Evolutionary conservation across 1,140 invertebrate genomes (phyloP), one percentile per base, ranked within the genome.

Genomic region (Rhagoletis pomonella): DNA sequence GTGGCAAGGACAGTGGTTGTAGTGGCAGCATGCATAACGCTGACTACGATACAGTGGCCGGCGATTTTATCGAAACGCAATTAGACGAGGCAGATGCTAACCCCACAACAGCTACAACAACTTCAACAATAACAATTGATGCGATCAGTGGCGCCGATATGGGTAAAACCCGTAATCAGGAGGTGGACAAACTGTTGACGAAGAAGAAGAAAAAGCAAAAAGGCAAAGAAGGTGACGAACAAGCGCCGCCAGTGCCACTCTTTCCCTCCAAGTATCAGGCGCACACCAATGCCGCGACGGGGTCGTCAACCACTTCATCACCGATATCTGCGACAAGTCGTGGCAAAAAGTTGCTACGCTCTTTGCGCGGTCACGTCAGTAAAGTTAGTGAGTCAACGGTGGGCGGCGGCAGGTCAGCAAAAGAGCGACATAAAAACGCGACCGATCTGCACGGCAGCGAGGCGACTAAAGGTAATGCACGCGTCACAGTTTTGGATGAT

Each of bases 31-130:
- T 89, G 88, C 88, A 88, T 87, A 89, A 88, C 85, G 88, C 69
- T 86, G 90, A 90, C 88, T 92, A 92, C 88, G 90, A 92, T 90
- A 92, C 88, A 64, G 90, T 90, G 50, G 89, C 89, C 73, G 88
- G 88, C 86, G 91, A 92, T 92, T 91, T 92, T 92, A 92, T 92
- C 91, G 89, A 89, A 87, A 89, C 88, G 89, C 91, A 92, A 92
- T 92, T 92, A 90, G 91, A 90, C 88, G 90, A 86, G 62, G 12
- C 86, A 65, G 86, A 86, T 69, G 60, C 64, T 50, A 88, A 77
- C 69, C 29, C 62, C 55, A 67, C 64, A 85, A 59, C 62, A 69
- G 47, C 62, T 85, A 86, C 60, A 87, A 10, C 87, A 88, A 62
- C 85, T 77, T 10, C 86, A 85, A 29, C 86, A 55, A 12, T 44